Conservation (phyloP, 1,140 invertebrate genomes). For the Leptopilina boulardi region DNA sequence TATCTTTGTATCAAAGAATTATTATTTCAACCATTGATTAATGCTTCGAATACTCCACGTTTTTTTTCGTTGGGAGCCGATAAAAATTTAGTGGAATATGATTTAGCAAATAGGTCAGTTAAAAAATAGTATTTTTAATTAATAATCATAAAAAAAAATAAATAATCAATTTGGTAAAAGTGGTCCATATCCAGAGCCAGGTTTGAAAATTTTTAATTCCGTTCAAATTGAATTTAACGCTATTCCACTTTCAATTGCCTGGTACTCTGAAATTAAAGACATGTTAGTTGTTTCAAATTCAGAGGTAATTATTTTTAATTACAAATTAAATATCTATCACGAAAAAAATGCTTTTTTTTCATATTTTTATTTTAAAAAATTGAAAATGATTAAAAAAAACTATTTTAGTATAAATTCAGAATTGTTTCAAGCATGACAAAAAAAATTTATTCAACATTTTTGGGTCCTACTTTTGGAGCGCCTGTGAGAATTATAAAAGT, state of each 20-base stretch:
- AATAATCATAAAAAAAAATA: conserved; percentile 52
- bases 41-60: conserved; percentile 66
- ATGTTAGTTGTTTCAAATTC: conserved; percentile 74
- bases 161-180: conserved; percentile 48
- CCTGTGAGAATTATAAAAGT: conserved; percentile 78
- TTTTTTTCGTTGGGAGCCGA: conserved; percentile 80
- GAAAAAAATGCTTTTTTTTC: too few species aligned
- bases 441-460: conserved; percentile 79
- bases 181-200: conserved; percentile 66
- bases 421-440: conserved; percentile 80
- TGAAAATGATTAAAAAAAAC: background rate
- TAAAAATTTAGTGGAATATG: conserved; percentile 82
- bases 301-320: conserved; percentile 66
- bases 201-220: conserved; percentile 68
- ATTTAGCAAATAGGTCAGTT: conserved; percentile 77
- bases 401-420: conserved; percentile 82
- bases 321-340: too few species aligned
- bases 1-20: conserved; percentile 76
- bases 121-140: conserved; percentile 62
- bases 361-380: too few species aligned
- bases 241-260: conserved; percentile 77
- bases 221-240: conserved; percentile 80
- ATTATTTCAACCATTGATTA: conserved; percentile 68
- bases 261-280: conserved; percentile 60
- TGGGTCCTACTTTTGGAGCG: conserved; percentile 81